phyloP scores from a whole-genome alignment of 2,113 vertebrate species.

The Sorex araneus region DNA sequence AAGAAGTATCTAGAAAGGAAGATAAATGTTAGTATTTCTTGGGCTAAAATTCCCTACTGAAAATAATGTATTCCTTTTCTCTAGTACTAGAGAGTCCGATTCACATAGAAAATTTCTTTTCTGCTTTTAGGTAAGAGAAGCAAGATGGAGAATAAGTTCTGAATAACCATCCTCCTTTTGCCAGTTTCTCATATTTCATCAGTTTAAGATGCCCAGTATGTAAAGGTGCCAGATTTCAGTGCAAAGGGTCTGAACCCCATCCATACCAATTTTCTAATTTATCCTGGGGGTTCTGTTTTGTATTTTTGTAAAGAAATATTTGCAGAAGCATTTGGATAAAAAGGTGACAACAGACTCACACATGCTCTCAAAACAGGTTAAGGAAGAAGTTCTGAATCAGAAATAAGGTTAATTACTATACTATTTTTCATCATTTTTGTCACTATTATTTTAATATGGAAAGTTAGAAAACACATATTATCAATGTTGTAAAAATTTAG shows the following conservation, averaged over 20 bases:
- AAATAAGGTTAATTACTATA: neutral
- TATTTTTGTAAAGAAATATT: neutral
- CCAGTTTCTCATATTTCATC: neutral
- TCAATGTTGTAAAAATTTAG: neutral
- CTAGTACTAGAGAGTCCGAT: neutral
- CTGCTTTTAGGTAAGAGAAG: neutral
- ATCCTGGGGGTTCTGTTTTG: neutral
- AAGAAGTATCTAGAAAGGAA: neutral
- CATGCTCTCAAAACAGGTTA: neutral
- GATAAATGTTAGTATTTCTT: neutral
- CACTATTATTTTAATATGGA: slow-evolving; percentile 45
- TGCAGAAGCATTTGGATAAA: slow-evolving; percentile 9
- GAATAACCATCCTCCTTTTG: neutral
- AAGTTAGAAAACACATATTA: slow-evolving; percentile 19
- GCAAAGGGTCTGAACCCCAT: neutral
- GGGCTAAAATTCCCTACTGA: neutral
- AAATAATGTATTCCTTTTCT: neutral
- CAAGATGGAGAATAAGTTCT: neutral
- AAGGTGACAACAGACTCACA: no score
- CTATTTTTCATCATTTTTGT: neutral
- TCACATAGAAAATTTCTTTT: neutral
- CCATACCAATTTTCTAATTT: neutral
- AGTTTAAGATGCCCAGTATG: neutral
- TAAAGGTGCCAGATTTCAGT: neutral
- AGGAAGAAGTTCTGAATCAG: neutral